Conservation (phyloP, 1,140 invertebrate species). For the Zaprionus taronus region DNA sequence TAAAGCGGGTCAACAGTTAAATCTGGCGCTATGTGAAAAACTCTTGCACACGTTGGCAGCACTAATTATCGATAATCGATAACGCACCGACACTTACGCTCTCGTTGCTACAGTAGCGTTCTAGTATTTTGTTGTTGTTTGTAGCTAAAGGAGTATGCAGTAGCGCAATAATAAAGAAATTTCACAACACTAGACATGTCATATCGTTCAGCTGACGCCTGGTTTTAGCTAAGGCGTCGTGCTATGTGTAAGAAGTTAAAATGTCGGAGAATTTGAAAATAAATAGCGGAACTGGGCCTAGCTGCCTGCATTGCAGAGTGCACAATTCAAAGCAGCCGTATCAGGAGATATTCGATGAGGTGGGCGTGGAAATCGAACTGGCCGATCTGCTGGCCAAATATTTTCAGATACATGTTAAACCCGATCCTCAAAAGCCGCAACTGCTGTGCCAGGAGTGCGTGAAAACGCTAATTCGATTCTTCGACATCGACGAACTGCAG, state of each 20-base stretch:
- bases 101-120: not conserved
- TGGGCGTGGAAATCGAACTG: constrained; percentile 66
- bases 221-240: constrained; percentile 3
- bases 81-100: not conserved
- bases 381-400: constrained; percentile 54
- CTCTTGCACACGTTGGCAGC: not conserved
- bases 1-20: constrained; percentile 74
- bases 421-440: constrained; percentile 36
- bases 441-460: constrained; percentile 65
- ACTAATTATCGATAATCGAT: constrained; percentile 12
- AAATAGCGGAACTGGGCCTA: constrained; percentile 29
- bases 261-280: constrained; percentile 68
- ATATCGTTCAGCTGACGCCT: constrained; percentile 48
- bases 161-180: not conserved
- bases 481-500: constrained; percentile 72
- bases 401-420: constrained; percentile 55
- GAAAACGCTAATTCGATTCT: constrained; percentile 62
- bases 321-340: constrained; percentile 59
- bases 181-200: constrained; percentile 33
- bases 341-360: constrained; percentile 75
- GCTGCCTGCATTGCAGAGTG: constrained; percentile 72
- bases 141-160: not conserved
- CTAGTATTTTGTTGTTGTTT: not conserved
- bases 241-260: constrained; percentile 68
- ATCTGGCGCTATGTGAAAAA: not conserved